Evolutionary conservation across 2,888 invertebrate genomes (phyloP).

Genomic region (Nymphalis c-album): DNA sequence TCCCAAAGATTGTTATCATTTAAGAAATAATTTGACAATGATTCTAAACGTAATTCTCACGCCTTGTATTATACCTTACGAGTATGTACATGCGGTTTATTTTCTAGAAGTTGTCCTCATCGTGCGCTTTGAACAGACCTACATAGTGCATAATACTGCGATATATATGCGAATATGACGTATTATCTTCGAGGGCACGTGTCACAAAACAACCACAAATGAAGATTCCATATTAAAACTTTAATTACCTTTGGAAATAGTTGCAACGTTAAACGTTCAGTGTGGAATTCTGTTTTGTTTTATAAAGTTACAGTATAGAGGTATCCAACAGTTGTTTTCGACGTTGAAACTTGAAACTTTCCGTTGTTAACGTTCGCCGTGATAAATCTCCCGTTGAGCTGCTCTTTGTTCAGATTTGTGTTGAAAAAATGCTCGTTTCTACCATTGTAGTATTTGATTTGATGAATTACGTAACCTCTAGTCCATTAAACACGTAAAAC

Average conservation of each 20-base stretch:
- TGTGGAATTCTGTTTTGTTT: slow-evolving; percentile 24
- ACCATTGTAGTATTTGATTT: slow-evolving; percentile 28
- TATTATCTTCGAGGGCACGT: background rate
- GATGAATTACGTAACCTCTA: slow-evolving; percentile 21
- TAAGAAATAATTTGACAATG: no score
- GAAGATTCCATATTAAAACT: background rate
- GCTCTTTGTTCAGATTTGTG: slow-evolving; percentile 38
- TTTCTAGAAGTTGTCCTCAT: no score
- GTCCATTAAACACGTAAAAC: background rate
- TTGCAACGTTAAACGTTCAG: background rate
- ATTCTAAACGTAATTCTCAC: no score
- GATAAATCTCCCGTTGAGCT: slow-evolving; percentile 40
- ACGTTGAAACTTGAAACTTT: slow-evolving; percentile 37
- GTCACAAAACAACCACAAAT: background rate
- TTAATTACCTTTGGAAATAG: background rate
- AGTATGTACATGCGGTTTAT: no score
- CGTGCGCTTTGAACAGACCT: no score
- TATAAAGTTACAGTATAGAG: slow-evolving; percentile 25
- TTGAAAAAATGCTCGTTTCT: slow-evolving; percentile 33
- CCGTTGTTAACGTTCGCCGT: slow-evolving; percentile 37
- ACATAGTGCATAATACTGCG: no score
- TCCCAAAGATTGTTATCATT: no score
- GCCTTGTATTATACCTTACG: no score
- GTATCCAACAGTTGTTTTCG: slow-evolving; percentile 33
- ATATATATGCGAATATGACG: no score